A percentile compares a stretch with the other conserved stretches of the same genome.
phyloP scores from a whole-genome alignment of 2,113 vertebrate species.

The Ptilorrhoa leucosticta region DNA sequence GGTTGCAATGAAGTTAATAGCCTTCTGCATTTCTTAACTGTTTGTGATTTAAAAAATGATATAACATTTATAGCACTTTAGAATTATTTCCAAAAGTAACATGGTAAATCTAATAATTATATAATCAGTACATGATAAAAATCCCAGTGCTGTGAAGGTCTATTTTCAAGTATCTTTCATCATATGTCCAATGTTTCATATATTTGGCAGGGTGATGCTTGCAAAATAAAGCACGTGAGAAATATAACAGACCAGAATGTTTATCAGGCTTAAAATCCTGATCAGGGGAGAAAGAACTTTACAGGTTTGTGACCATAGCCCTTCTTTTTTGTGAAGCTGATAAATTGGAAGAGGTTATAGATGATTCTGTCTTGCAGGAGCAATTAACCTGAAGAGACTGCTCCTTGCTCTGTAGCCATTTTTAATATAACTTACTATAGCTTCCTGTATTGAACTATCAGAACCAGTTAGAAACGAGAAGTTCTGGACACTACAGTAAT shows the following conservation, averaged over 20 bases:
- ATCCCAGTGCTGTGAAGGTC: neutral
- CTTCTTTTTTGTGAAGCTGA: neutral
- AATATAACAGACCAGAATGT: neutral
- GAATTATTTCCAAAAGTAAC: conserved; percentile 27
- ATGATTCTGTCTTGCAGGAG: neutral
- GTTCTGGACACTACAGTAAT: neutral
- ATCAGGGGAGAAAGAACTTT: neutral
- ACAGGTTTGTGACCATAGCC: neutral
- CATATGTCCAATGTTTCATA: neutral
- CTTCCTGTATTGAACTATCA: neutral
- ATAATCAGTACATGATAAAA: neutral
- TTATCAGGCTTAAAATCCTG: neutral
- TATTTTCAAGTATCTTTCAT: neutral
- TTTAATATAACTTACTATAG: neutral
- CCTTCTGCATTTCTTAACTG: conserved; percentile 55
- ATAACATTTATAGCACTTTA: conserved; percentile 15
- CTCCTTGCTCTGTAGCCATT: neutral
- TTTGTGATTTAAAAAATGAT: conserved; percentile 62
- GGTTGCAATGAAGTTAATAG: conserved; percentile 60
- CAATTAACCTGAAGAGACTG: neutral
- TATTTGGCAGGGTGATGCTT: neutral
- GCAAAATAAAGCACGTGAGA: neutral
- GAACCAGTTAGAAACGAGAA: neutral
- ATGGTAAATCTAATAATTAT: conserved; percentile 22
- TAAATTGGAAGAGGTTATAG: neutral